Conservation (phyloP, 2,113 vertebrate genomes). For the Andinoacara biseriatus region DNA sequence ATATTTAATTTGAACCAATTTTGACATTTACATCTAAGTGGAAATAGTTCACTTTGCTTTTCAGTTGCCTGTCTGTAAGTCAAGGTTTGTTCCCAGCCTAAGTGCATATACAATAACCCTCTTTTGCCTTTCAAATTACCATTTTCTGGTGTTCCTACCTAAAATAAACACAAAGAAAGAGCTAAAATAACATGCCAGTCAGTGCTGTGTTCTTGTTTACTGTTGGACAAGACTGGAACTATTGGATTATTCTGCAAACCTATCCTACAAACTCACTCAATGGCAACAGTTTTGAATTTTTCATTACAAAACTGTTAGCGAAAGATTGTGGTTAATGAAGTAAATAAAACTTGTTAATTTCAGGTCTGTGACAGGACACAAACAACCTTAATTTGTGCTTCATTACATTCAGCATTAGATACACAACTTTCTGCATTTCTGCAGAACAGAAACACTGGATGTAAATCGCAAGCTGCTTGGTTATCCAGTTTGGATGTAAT, state of each 20-base stretch:
- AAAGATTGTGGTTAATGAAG: not conserved
- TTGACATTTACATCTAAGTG: not conserved
- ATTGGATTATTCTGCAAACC: not conserved
- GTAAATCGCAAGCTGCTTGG: not conserved
- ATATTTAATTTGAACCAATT: not conserved
- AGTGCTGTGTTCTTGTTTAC: not conserved
- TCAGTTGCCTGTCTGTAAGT: not conserved
- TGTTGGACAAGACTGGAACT: not conserved
- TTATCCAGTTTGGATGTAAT: not conserved
- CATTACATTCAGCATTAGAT: not conserved
- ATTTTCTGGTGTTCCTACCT: not conserved
- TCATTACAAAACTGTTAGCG: not conserved
- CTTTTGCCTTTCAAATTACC: constrained; percentile 7
- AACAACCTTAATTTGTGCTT: not conserved
- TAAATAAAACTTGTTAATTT: not conserved
- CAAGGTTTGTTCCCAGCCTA: not conserved
- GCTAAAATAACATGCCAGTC: not conserved
- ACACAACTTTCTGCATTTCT: not conserved
- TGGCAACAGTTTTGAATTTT: not conserved
- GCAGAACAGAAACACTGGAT: not conserved
- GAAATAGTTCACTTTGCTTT: not conserved
- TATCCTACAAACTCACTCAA: not conserved
- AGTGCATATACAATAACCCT: not conserved
- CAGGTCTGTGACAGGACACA: not conserved
- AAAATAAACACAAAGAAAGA: not conserved